Evolutionary conservation across 2,113 vertebrate species (phyloP).

Genomic region (Dipodomys stephensi): DNA sequence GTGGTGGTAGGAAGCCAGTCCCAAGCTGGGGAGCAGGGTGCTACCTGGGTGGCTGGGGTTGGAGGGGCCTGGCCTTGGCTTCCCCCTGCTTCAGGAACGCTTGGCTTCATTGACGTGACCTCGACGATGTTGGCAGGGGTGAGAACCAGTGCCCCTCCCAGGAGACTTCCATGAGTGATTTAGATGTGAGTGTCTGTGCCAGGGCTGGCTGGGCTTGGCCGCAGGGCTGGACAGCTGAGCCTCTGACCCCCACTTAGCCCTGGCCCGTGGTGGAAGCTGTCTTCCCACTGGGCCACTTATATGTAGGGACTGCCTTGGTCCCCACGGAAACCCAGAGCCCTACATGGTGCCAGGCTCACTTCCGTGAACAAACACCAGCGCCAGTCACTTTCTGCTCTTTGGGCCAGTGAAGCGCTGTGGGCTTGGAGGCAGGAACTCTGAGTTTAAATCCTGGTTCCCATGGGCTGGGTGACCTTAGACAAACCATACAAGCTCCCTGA

Average conservation of each 20-base stretch:
- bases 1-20: not conserved
- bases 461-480: not conserved
- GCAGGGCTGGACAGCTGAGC: slow-evolving; percentile 13
- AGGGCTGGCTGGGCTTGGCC: not conserved
- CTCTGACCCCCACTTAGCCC: not conserved
- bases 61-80: not conserved
- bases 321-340: not conserved
- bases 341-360: not conserved
- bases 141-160: not conserved
- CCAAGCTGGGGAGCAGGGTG: not conserved
- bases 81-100: not conserved
- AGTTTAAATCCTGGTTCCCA: not conserved
- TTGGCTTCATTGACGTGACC: slow-evolving; percentile 30
- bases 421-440: not conserved
- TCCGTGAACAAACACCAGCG: not conserved
- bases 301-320: not conserved
- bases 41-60: not conserved
- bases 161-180: not conserved
- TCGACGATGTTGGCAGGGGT: not conserved
- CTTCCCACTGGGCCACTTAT: not conserved
- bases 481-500: slow-evolving; percentile 2
- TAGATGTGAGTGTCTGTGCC: not conserved
- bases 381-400: not conserved
- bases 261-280: not conserved
- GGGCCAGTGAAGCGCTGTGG: not conserved